Evolutionary conservation across 2,113 vertebrate species (phyloP), one percentile per base, ranked within the genome.

Genomic region (Oophaga pumilio): DNA sequence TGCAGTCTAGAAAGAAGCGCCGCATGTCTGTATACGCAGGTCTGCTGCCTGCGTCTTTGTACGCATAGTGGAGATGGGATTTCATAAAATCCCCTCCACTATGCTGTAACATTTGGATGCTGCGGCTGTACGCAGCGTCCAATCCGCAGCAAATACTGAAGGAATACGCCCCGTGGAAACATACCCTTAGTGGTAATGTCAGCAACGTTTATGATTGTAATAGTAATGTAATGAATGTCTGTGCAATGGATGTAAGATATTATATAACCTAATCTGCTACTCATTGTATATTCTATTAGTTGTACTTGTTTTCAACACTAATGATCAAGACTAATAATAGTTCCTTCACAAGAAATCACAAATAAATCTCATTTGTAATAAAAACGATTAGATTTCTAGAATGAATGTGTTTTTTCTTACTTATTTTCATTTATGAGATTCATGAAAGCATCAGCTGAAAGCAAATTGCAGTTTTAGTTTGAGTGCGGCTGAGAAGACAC

Each of bases 361-460:
- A 17, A 57, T 56, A 22, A 5, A 53, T 53, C 24, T 33, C 28
- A 24, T 14, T 56, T 79, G 50, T 53, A 79, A 28, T 18, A 79
- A 26, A 52, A 79, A 57, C 4, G 57, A 28, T 78, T 78, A 24
- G n/a, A 17, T 53, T 78, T 57, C n/a, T 78, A 26, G 57, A 57
- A 24, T 8, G 2, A 28, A 81, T 20, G 17, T 49, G 10, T 64
- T 64, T 64, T 20, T 33, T 82, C 28, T 43, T 64, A n/a, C 28
- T 28, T 49, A 14, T 62, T 20, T 22, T 1, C 11, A 4, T 81
- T 50, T 64, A 18, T 82, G 28, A 50, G 18, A 73, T 71, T 71
- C 24, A 56, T 74, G 8, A 74, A 84, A 84, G 66, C 64, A 57
- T 68, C 57, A 73, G 11, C 24, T 57, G 15, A 73, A 71, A 57